These are phyloP conservation scores for Macrostomum cliftonense DNA, from an alignment of 2,888 invertebrate genomes.

Conservation along the genomic window DNA sequence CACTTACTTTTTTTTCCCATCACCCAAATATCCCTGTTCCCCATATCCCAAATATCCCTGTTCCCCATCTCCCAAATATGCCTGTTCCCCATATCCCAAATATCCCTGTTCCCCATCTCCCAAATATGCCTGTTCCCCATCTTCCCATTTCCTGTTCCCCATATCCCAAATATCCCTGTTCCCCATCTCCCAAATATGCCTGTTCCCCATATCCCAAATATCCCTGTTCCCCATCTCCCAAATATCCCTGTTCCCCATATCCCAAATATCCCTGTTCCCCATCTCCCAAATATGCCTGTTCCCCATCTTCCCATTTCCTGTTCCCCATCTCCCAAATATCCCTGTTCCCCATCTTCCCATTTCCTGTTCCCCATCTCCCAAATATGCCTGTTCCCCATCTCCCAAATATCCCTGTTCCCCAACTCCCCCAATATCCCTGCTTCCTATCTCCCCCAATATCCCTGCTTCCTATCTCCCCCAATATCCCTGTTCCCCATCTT, in stretches of 20 bases:
- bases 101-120: no score
- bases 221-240: constrained; percentile 2
- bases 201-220: no score
- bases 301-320: background rate
- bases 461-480: constrained; percentile 1
- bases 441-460: background rate
- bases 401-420: background rate
- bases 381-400: background rate
- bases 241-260: background rate
- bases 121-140: no score
- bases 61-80: no score
- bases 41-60: background rate
- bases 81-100: no score
- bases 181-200: no score
- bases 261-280: background rate
- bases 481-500: background rate
- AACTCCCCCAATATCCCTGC: background rate
- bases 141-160: no score
- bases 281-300: background rate
- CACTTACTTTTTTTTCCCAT: no score
- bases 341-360: no score
- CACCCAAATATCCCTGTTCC: background rate
- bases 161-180: no score
- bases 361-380: background rate
- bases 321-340: background rate